Percentiles rank a stretch among this genome's conserved stretches.
phyloP scores from a whole-genome alignment of 1,140 invertebrate genomes.

The Mizuhopecten yessoensis region DNA sequence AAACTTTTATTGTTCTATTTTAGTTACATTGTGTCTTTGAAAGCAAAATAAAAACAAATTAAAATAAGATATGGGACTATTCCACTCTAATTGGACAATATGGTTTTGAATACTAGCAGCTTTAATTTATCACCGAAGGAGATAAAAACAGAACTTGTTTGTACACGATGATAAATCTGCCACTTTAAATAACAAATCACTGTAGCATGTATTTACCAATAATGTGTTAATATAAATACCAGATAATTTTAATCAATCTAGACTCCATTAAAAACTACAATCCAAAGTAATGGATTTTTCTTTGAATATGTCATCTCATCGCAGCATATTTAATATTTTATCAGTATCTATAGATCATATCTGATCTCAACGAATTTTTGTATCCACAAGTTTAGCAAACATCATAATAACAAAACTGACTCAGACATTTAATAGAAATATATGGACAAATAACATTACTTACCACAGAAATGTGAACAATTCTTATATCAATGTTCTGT shows the following conservation, averaged over 20 bases:
- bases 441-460: neutral
- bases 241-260: conserved; percentile 8
- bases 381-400: neutral
- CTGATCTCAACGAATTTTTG: too few relatives aligned
- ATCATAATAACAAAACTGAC: neutral
- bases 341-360: neutral
- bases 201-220: neutral
- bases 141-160: neutral
- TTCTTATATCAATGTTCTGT: too few relatives aligned
- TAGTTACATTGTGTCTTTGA: too few relatives aligned
- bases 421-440: neutral
- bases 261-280: neutral
- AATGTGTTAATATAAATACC: neutral
- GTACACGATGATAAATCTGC: neutral
- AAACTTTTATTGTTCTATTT: too few relatives aligned
- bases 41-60: too few relatives aligned
- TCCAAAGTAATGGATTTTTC: neutral
- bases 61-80: too few relatives aligned
- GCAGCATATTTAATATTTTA: neutral
- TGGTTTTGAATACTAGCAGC: too few relatives aligned
- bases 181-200: neutral
- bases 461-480: neutral
- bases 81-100: too few relatives aligned
- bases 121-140: neutral
- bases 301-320: neutral